Conservation (phyloP, 2,113 vertebrate species). For the Thomomys bottae region DNA sequence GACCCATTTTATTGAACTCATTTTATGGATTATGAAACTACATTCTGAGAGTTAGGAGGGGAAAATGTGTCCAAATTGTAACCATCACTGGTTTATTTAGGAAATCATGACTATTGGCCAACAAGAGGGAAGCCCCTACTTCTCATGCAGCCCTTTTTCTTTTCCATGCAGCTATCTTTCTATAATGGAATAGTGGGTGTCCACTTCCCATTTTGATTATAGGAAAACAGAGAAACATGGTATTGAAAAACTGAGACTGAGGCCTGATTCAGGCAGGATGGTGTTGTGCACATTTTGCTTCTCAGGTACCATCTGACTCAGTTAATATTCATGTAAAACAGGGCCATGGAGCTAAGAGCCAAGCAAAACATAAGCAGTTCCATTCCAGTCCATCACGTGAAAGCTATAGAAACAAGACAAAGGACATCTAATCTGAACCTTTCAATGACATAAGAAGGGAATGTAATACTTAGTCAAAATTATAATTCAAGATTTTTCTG, state of each 20-base stretch:
- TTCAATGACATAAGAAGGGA: not conserved
- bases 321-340: not conserved
- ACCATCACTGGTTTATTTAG: not conserved
- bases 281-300: not conserved
- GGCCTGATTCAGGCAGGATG: not conserved
- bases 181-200: not conserved
- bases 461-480: slow-evolving; percentile 20
- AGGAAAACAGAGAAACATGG: not conserved
- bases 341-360: not conserved
- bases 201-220: not conserved
- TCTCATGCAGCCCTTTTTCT: not conserved
- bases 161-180: not conserved
- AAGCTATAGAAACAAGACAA: not conserved
- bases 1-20: not conserved
- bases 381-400: not conserved
- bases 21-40: slow-evolving; percentile 32
- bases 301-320: not conserved
- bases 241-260: not conserved
- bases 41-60: not conserved
- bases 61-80: not conserved
- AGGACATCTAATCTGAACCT: not conserved
- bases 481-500: not conserved
- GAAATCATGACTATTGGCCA: slow-evolving; percentile 29
- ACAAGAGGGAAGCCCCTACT: not conserved
- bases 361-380: not conserved